These are phyloP conservation scores for Vanessa tameamea DNA, from an alignment of 1,140 invertebrate genomes.

Conservation along the genomic window DNA sequence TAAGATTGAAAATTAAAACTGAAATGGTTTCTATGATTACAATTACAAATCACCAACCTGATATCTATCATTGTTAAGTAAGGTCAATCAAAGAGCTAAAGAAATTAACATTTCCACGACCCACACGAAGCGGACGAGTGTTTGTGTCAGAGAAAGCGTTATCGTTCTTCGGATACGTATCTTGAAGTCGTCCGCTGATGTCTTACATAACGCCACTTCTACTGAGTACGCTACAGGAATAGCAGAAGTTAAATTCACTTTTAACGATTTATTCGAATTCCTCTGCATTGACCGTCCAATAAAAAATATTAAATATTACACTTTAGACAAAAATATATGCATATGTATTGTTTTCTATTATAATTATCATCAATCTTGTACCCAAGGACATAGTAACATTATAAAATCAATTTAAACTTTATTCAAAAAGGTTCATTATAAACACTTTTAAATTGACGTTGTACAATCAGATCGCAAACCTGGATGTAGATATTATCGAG, in stretches of 20 bases:
- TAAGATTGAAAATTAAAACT: no score
- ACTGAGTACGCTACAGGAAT: conserved; percentile 26
- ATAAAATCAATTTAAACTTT: no score
- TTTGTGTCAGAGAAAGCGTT: conserved; percentile 36
- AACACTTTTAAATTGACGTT: no score
- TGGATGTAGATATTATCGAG: no score
- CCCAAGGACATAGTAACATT: no score
- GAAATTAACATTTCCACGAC: neutral
- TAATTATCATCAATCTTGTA: no score
- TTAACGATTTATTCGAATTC: conserved; percentile 6
- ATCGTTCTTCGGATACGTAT: conserved; percentile 36
- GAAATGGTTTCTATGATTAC: no score
- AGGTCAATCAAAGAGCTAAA: neutral
- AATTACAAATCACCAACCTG: no score
- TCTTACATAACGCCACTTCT: conserved; percentile 21
- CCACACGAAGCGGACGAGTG: conserved; percentile 33
- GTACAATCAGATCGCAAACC: no score
- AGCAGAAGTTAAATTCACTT: conserved; percentile 19
- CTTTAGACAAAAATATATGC: neutral
- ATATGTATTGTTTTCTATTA: no score
- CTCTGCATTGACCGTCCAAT: neutral
- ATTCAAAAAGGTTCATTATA: no score
- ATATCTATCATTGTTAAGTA: neutral
- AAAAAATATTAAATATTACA: neutral
- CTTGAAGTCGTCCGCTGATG: conserved; percentile 31